Base-by-base conservation (phyloP, 2,797 vertebrate species). In the Siniperca scherzeri region DNA sequence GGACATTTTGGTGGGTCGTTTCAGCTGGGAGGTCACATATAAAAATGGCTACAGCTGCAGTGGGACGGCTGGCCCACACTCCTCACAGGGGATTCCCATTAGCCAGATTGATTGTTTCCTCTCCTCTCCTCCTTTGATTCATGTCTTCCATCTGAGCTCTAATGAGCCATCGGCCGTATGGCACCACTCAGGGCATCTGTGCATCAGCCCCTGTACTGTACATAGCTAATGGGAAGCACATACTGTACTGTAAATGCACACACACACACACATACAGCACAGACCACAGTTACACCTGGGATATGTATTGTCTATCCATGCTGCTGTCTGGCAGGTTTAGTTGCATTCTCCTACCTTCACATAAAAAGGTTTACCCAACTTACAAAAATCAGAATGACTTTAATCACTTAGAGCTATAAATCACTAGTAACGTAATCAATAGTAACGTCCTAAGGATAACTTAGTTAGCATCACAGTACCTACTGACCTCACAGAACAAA, bases 81-180 rank as follows among this genome's bases (percentile, higher is more conserved):
- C 85, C 91, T 91, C 86, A 91, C 95, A 88, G 94, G 95, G 95
- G 93, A 96, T 95, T 95, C 93, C 95, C 94, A 95, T 96, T 95
- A 96, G 91, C 92, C 94, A 96, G 95, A 96, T 96, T 96, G 96
- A 96, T 96, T 89, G 94, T 95, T 96, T 96, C 95, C 95, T 96
- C 91, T 93, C 92, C 90, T 91, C 83, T 92, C 89, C 91, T 93
- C 90, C 93, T 96, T 96, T 96, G 95, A 96, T 96, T 96, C 96
- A 96, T 95, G 95, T 94, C 92, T 95, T 95, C 93, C 91, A 95
- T 93, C 93, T 93, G 93, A 93, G 93, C 93, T 94, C 92, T 96
- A 96, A 96, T 96, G 95, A 96, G 95, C 94, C 93, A 89, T 91
- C 85, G 92, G 92, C 95, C 94, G 93, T 96, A 95, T 96, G 95